Base-by-base conservation (phyloP, 2,888 invertebrate species). In the Drosophila aldrichi region DNA sequence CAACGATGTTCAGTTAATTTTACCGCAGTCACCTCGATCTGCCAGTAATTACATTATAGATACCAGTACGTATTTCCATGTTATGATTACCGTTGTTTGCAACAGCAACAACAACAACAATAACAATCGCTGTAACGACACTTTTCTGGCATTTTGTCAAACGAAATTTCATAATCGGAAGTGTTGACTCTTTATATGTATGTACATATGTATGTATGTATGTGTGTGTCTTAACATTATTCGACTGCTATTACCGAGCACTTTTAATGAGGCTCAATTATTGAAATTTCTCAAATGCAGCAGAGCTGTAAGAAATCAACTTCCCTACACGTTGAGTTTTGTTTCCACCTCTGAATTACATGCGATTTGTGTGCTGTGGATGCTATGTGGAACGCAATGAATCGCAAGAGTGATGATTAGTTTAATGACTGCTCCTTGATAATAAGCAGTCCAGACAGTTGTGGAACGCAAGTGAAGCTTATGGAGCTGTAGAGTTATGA, bases 271-370 rank as follows among this genome's bases (percentile, higher is more conserved):
- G 81, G 59, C 83, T 32, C 80, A 88, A 88, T 88, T 83, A 86
- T 88, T 88, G 86, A 83, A 85, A 88, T 88, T 81, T 85, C 77
- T 78, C 88, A 71, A 85, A 88, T 88, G 86, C 83, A 86, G 64
- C 86, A 70, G 67, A 66, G 78, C 70, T 56, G 46, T 70, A 63
- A 70, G 62, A 77, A 70, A 78, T 65, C 55, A 64, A 77, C 74
- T 77, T 77, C 77, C 77, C 65, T 70, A 70, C 67, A 74, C 46
- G 49, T 38, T 44, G 38, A 51, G 46, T 34, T 56, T 41, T 40
- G 16, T 16, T 40, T 40, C n/a, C 40, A 66, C 32, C 38, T 49
- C 41, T 46, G 44, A n/a, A 29, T 65, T 22, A 25, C 69, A 63
- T 54, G 46, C 18, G 22, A 32, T 60, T 48, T 60, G 16, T n/a